Percentiles rank a stretch among this genome's conserved stretches.
Conservation (phyloP, 2,888 invertebrate genomes). For the Spisula solida region DNA sequence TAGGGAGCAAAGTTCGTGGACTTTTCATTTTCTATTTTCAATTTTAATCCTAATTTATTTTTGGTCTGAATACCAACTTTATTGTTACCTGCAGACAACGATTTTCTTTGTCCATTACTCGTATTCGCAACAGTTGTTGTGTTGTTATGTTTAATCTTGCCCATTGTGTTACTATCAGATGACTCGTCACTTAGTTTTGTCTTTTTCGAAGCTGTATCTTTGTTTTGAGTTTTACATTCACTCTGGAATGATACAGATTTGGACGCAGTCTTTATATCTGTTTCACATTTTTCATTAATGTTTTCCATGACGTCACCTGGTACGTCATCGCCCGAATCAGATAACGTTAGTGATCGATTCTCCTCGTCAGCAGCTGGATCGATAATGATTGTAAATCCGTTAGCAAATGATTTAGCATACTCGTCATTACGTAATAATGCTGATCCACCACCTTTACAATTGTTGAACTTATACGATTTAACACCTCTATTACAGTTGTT, state of each 20-base stretch:
- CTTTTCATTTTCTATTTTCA: slow-evolving; percentile 45
- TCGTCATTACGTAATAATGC: slow-evolving; percentile 35
- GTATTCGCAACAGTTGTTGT: slow-evolving; percentile 8
- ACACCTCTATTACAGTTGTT: background rate
- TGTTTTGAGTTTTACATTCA: background rate
- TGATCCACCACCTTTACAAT: slow-evolving; percentile 19
- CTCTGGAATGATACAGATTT: slow-evolving; percentile 23
- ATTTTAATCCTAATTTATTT: slow-evolving; percentile 50
- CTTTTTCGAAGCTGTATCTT: background rate
- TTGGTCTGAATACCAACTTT: slow-evolving; percentile 37
- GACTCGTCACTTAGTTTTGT: background rate
- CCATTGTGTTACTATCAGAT: background rate
- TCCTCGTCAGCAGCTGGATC: slow-evolving; percentile 43
- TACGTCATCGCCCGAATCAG: background rate
- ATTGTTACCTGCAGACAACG: slow-evolving; percentile 2
- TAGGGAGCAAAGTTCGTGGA: slow-evolving; percentile 22
- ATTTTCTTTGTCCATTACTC: slow-evolving; percentile 16
- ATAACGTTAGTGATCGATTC: slow-evolving; percentile 4
- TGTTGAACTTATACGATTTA: slow-evolving; percentile 18
- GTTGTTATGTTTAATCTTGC: background rate
- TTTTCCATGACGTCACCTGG: background rate
- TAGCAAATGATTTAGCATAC: slow-evolving; percentile 59
- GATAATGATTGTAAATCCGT: slow-evolving; percentile 61
- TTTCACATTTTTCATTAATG: slow-evolving; percentile 23
- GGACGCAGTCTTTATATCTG: background rate